A percentile compares a stretch with the other conserved stretches of the same genome.
Evolutionary conservation across 2,113 vertebrate genomes (phyloP).

Genomic region (Rhinoderma darwinii): DNA sequence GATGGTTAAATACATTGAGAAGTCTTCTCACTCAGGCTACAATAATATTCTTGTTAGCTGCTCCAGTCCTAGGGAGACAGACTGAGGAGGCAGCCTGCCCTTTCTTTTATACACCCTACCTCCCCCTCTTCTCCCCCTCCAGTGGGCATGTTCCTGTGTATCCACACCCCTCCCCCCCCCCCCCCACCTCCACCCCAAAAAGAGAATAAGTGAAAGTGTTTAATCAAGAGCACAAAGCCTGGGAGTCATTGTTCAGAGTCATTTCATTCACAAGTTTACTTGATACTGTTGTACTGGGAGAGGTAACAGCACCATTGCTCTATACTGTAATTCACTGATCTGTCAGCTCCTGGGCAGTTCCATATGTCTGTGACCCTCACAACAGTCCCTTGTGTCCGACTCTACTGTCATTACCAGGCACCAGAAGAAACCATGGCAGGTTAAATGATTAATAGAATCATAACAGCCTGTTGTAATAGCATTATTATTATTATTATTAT

Average conservation of each 20-base stretch:
- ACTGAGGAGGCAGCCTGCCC: conserved; percentile 53
- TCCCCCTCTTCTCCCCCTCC: conserved; percentile 34
- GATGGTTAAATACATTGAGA: conserved; percentile 36
- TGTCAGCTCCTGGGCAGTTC: not conserved
- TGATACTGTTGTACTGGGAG: conserved; percentile 10
- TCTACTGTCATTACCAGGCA: not conserved
- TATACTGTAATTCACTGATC: not conserved
- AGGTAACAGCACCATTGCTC: not conserved
- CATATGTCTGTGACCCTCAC: not conserved
- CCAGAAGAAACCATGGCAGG: not conserved
- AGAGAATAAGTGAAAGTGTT: conserved; percentile 53
- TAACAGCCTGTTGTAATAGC: not conserved
- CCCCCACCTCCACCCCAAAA: conserved; percentile 16
- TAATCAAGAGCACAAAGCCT: conserved; percentile 32
- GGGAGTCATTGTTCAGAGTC: conserved; percentile 5
- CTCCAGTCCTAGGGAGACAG: conserved; percentile 59
- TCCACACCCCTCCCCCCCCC: conserved; percentile 45
- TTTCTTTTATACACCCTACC: conserved; percentile 56
- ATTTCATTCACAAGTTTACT: conserved; percentile 35
- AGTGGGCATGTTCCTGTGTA: conserved; percentile 52
- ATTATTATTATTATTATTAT: not conserved
- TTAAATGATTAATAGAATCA: not conserved
- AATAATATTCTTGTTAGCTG: conserved; percentile 46
- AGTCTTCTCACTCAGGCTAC: conserved; percentile 39
- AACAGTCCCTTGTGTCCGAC: too few relatives aligned